Conservation (phyloP, 2,113 vertebrate genomes). For the Bufo bufo region DNA sequence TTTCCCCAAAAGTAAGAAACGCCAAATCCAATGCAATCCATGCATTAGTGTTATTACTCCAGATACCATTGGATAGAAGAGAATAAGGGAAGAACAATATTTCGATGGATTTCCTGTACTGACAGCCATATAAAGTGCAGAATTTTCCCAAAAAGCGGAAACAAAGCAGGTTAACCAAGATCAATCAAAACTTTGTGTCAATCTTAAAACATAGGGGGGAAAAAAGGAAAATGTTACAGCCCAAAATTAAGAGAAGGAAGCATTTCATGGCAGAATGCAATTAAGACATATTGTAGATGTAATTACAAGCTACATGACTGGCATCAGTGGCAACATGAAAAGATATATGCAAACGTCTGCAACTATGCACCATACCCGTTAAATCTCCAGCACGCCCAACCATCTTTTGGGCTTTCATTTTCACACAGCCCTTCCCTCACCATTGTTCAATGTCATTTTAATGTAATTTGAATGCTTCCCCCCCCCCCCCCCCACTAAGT, state of each 20-base stretch:
- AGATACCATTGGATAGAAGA: background rate
- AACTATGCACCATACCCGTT: background rate
- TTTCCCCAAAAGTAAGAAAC: background rate
- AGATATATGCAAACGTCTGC: slow-evolving; percentile 17
- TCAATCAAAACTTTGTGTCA: background rate
- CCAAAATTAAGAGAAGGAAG: background rate
- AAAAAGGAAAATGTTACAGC: background rate
- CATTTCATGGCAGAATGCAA: background rate
- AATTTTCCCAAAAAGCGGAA: background rate
- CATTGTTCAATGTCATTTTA: no score
- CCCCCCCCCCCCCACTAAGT: no score
- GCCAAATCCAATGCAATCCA: slow-evolving; percentile 5
- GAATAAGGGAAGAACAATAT: slow-evolving; percentile 7
- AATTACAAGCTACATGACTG: background rate
- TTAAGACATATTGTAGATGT: background rate
- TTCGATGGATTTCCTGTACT: background rate
- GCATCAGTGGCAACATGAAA: background rate
- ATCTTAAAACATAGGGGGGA: background rate
- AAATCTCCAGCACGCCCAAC: background rate
- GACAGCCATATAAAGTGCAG: background rate
- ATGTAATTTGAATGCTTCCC: no score
- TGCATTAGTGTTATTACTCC: slow-evolving; percentile 2
- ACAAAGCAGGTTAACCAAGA: background rate
- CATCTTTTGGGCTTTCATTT: background rate
- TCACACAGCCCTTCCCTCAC: background rate